Evolutionary conservation across 2,797 vertebrate species (phyloP), one percentile per base, ranked within the genome.

Genomic region (Carcharodon carcharias): DNA sequence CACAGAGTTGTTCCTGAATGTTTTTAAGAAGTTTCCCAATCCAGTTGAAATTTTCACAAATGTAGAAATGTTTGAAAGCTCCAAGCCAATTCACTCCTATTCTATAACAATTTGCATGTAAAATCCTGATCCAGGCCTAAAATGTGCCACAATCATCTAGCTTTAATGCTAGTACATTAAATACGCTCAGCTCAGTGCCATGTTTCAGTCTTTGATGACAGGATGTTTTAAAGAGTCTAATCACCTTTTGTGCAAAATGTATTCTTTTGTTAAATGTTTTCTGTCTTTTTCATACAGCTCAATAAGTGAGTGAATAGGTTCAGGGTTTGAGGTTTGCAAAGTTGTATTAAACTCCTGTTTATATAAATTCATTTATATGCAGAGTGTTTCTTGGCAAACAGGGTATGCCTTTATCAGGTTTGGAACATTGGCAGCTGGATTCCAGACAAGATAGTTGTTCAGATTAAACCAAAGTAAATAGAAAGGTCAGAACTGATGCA

Each of bases 391-490:
- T 95, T 95, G 69, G 69, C 50, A 77, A 95, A 95, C 50, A 56
- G 73, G 16, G 50, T 73, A 21, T 14, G 26, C 16, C 69, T 77
- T 95, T 54, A 56, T 95, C 45, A 8, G 69, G 69, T 35, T 95
- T 77, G 35, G 50, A 77, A 50, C 4, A 45, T n/a, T 56, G 94
- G 45, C 69, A 73, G 94, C 94, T 73, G 94, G 67, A 73, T 71
- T 77, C 14, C 6, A 67, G 94, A 77, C 71, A 73, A 31, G 67
- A 58, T 95, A 56, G 50, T 28, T 95, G 45, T 54, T 71, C 67
- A 77, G 50, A 77, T 73, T 95, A 50, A 95, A 73, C 94, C 50
- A 35, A 69, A 73, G 69, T 77, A 73, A 95, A 58, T 77, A 95
- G 91, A 71, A 95, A 95, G 94, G 69, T 56, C 94, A 77, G 31